phyloP scores from a whole-genome alignment of 2,888 invertebrate genomes.

The Drosophila meridionalis region DNA sequence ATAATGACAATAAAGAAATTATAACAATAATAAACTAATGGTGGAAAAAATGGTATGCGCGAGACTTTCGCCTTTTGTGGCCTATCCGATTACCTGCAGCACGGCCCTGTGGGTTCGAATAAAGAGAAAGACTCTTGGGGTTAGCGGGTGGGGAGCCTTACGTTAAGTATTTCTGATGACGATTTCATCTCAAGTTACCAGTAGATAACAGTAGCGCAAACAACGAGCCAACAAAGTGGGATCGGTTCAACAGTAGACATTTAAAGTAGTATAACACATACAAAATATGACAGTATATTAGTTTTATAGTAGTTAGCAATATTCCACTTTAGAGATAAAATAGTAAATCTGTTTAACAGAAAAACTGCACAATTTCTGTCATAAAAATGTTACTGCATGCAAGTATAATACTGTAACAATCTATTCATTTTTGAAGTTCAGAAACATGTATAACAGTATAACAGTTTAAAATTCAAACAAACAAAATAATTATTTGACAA shows the following conservation, averaged over 20 bases:
- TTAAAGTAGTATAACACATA: neutral
- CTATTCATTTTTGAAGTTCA: too few species aligned
- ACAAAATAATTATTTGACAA: too few species aligned
- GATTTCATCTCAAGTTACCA: constrained; percentile 60
- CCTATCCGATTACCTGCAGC: constrained; percentile 72
- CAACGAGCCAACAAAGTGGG: constrained; percentile 5
- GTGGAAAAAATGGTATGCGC: constrained; percentile 56
- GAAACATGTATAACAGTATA: neutral
- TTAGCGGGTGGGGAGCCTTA: constrained; percentile 11
- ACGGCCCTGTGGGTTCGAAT: constrained; percentile 35
- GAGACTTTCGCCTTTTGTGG: constrained; percentile 73
- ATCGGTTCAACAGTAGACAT: neutral
- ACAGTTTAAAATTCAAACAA: neutral
- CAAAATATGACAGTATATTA: neutral
- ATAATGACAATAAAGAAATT: constrained; percentile 80
- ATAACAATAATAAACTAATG: constrained; percentile 79
- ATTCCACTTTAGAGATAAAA: too few species aligned
- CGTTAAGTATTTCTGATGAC: constrained; percentile 35
- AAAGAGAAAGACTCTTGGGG: constrained; percentile 20
- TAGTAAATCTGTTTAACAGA: too few species aligned
- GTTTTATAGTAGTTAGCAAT: neutral
- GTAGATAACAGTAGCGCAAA: constrained; percentile 35
- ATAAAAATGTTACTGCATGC: too few species aligned
- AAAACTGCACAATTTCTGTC: too few species aligned
- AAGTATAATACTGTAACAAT: too few species aligned